phyloP scores from a whole-genome alignment of 2,888 invertebrate genomes.

The Patella ulyssiponensis region DNA sequence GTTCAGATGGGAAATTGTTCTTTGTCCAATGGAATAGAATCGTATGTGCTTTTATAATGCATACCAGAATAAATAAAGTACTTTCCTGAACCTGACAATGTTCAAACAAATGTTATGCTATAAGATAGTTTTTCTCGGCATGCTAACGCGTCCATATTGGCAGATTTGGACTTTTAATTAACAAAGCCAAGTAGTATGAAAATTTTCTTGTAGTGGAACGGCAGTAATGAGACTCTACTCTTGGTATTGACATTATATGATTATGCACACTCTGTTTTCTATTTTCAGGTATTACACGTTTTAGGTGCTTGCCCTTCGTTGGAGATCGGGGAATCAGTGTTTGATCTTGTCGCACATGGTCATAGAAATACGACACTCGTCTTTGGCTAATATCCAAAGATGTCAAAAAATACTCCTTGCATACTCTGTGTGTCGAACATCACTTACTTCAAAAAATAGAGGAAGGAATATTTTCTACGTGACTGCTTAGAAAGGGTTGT shows the following conservation, averaged over 20 bases:
- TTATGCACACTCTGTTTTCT: background rate
- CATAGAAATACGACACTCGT: background rate
- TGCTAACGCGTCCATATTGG: background rate
- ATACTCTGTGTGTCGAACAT: background rate
- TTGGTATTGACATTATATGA: conserved; percentile 4
- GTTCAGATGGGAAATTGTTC: background rate
- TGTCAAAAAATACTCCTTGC: background rate
- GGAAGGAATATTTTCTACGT: background rate
- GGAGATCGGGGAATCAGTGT: background rate
- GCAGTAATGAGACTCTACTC: background rate
- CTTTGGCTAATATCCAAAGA: background rate
- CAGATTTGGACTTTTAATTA: too few relatives aligned
- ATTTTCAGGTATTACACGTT: background rate
- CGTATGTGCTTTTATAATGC: too few relatives aligned
- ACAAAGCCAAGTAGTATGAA: too few relatives aligned
- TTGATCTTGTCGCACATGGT: background rate
- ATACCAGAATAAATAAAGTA: too few relatives aligned
- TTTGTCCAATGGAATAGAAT: background rate
- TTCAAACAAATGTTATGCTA: too few relatives aligned
- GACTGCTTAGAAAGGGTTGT: too few relatives aligned
- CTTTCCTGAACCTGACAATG: too few relatives aligned
- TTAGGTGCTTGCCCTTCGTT: background rate
- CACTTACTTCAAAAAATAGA: background rate
- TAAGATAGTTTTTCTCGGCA: background rate
- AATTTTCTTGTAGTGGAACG: background rate